Evolutionary conservation across 2,797 vertebrate genomes (phyloP), one percentile per base, ranked within the genome.

Genomic region (Borostomias antarcticus): DNA sequence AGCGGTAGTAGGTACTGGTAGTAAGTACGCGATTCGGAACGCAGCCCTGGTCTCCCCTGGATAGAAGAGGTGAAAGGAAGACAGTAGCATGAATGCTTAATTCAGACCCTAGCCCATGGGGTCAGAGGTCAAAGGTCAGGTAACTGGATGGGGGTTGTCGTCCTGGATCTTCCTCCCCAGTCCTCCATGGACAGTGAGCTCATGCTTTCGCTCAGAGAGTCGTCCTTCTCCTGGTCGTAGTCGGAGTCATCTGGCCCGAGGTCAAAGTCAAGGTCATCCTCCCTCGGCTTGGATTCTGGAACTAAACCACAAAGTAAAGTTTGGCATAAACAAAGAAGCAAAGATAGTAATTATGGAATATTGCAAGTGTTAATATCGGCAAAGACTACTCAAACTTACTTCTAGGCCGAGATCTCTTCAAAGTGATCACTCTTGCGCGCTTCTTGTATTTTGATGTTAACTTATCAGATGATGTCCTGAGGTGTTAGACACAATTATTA

Each of bases 121-220:
- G 17, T 5, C 4, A 15, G 40, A 15, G 15, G 4, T 45, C 40
- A 45, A 15, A 45, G 1, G n/a, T 45, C 40, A 4, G 40, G 40
- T 45, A 45, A 45, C 1, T 45, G 5, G 17, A 45, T 6, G 3
- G 40, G 4, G 40, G 40, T 15, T 6, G 15, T 17, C 1, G 40
- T 45, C 15, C 68, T 29, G 66, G 26, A 0, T 13, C n/a, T 45
- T 74, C 65, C 0, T 74, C 33, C 0, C 74, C 59, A n/a, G 1
- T 71, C 64, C 26, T 15, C 62, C 1, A 82, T 0, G 45, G 75
- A 89, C 17, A 82, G 64, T 0, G 63, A 79, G 30, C 72, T 83
- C 29, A 83, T 19, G 32, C 52, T 65, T 29, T 74, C 75, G 21
- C 72, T 77, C 58, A 86, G 64, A 28, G 63, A 73, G 23, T 82